Evolutionary conservation across 2,888 invertebrate genomes (phyloP).

Genomic region (Pyrgus malvae): DNA sequence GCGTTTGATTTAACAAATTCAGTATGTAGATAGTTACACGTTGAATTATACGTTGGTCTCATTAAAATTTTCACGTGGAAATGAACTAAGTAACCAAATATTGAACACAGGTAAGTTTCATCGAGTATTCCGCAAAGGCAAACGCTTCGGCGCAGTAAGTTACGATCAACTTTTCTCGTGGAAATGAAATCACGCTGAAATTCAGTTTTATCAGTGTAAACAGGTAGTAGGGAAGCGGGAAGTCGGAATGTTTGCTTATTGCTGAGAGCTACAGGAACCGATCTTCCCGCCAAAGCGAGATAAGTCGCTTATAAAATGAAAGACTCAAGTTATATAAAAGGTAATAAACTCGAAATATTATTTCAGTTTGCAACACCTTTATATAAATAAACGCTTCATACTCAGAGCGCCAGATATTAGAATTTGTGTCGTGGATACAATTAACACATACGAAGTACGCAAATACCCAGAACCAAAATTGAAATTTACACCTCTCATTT

Average conservation of each 20-base stretch:
- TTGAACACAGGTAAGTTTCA: not conserved
- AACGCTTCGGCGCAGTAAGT: constrained; percentile 12
- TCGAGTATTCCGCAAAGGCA: constrained; percentile 1
- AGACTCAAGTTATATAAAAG: too few species aligned
- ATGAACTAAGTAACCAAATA: constrained; percentile 2
- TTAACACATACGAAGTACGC: too few species aligned
- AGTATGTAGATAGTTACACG: not conserved
- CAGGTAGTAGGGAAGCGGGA: constrained; percentile 45
- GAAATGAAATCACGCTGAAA: constrained; percentile 28
- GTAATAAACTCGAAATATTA: too few species aligned
- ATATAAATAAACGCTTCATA: too few species aligned
- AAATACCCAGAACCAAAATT: too few species aligned
- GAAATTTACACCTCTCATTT: too few species aligned
- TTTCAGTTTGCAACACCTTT: too few species aligned
- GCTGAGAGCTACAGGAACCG: constrained; percentile 26
- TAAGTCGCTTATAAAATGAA: not conserved
- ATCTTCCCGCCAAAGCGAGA: constrained; percentile 1
- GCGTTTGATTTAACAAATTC: not conserved
- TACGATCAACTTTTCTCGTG: constrained; percentile 20
- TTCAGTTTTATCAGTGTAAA: constrained; percentile 48
- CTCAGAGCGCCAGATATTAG: too few species aligned
- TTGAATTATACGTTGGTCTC: not conserved
- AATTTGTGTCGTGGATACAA: too few species aligned
- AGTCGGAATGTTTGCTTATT: constrained; percentile 44
- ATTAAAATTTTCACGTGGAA: constrained; percentile 14